phyloP scores from a whole-genome alignment of 2,113 vertebrate genomes.

The Mesoclemmys tuberculata region DNA sequence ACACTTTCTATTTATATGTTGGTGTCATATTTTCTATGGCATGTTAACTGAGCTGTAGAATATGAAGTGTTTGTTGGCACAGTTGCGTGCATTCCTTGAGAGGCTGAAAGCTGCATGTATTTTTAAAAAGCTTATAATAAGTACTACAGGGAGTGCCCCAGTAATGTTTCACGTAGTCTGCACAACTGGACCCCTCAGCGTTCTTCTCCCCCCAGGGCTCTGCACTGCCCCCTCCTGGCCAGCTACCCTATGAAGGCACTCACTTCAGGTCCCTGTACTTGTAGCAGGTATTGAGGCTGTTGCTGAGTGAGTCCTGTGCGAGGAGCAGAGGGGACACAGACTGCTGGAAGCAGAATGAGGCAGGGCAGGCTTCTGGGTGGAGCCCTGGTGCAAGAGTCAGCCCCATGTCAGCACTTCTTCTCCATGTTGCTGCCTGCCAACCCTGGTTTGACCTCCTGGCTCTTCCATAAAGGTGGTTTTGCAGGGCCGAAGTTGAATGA shows the following conservation, averaged over 20 bases:
- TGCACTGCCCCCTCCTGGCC: background rate
- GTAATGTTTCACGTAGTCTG: background rate
- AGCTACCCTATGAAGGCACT: background rate
- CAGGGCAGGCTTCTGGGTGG: background rate
- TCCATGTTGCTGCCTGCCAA: background rate
- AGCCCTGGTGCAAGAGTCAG: background rate
- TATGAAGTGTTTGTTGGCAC: background rate
- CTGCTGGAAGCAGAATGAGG: background rate
- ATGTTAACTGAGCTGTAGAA: background rate
- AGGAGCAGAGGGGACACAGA: background rate
- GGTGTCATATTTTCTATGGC: background rate
- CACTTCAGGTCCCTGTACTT: background rate
- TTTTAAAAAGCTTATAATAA: background rate
- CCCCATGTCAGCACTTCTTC: no score
- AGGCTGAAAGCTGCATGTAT: background rate
- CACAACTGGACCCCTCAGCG: background rate
- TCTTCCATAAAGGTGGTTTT: background rate
- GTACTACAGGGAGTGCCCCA: background rate
- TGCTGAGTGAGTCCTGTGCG: background rate
- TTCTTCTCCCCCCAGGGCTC: background rate
- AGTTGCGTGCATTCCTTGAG: background rate
- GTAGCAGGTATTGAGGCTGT: background rate
- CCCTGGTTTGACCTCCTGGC: background rate
- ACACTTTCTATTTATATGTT: background rate
- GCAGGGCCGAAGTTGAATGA: background rate